Evolutionary conservation across 2,888 invertebrate species (phyloP), one percentile per base, ranked within the genome.

Genomic region (Eupithecia subfuscata): DNA sequence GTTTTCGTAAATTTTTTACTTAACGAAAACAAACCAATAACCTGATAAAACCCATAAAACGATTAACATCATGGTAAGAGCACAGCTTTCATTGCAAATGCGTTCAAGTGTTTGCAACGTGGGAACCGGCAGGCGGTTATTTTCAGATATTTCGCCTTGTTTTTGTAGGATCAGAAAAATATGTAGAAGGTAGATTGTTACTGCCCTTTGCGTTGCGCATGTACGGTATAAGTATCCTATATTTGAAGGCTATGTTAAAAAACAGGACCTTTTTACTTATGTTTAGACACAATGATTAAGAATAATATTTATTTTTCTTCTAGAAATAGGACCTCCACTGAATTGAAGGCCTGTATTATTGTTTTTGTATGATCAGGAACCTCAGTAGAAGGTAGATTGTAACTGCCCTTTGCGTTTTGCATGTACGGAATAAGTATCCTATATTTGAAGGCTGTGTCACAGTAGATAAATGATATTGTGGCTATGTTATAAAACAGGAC

Each of bases 121-220:
- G 88, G 84, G 87, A 88, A 85, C 83, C 80, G 83, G 84, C 87
- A 87, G 81, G 81, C 79, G 82, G 82, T 82, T 84, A 84, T 84
- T 84, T 83, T 82, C 77, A 79, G 80, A 86, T 83, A 83, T 83
- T 82, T 81, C 73, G 79, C 81, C 84, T 83, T 84, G 84, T 85
- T 85, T 84, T 85, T 73, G 71, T 80, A 82, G 77, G 79, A 82
- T 80, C 80, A 68, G 76, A 71, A 75, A 78, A 75, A 78, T 77
- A 72, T 75, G 74, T 75, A 73, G 68, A 71, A 25, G 64, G 71
- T 37, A 70, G 64, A 74, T 69, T 76, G 67, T 74, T 37, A 72
- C 67, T 72, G 72, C 43, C 72, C 56, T 22, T 69, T 69, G 69
- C 64, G 56, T 25, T 56, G 48, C 65, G 64, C 60, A 60, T 60